phyloP scores from a whole-genome alignment of 2,113 vertebrate species.

The Vireo altiloquus region DNA sequence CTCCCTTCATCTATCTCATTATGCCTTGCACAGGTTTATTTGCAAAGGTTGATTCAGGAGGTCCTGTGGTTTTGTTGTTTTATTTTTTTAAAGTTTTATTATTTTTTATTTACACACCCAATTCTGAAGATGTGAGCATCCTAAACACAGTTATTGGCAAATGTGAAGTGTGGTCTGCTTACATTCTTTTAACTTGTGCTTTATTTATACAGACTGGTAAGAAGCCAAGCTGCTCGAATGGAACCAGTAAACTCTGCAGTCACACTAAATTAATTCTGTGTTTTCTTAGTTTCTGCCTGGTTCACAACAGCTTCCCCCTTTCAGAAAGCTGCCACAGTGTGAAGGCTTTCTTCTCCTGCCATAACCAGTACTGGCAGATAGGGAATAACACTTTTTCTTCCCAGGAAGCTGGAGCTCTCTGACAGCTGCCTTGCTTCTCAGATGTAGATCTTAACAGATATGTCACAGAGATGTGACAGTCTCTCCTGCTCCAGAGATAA shows the following conservation, averaged over 20 bases:
- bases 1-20: neutral
- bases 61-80: neutral
- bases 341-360: neutral
- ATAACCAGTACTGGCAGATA: neutral
- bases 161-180: neutral
- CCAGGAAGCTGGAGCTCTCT: neutral
- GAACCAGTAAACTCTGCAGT: neutral
- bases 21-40: neutral
- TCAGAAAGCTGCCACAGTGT: neutral
- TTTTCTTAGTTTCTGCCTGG: neutral
- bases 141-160: neutral
- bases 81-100: neutral
- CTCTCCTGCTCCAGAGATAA: neutral
- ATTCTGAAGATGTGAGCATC: neutral
- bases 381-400: neutral
- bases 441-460: accelerated
- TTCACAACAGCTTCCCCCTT: neutral
- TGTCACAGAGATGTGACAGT: neutral
- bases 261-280: neutral
- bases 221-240: neutral
- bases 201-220: neutral
- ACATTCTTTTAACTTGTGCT: neutral
- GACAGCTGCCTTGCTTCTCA: neutral
- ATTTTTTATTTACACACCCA: neutral
- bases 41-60: neutral